Conservation (phyloP, 2,888 invertebrate species). For the Cataglyphis livida region DNA sequence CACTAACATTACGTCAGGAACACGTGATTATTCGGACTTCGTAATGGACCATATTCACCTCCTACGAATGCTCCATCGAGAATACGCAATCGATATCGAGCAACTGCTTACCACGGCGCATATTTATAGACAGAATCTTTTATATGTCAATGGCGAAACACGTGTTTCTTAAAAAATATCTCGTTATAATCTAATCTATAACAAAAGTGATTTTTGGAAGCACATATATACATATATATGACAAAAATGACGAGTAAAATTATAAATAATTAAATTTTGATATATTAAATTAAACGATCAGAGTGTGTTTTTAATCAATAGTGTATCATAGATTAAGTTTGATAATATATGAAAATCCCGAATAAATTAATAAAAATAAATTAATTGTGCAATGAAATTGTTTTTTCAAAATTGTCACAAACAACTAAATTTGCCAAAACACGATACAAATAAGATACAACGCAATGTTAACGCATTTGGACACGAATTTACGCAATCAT, state of each 20-base stretch:
- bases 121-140: slow-evolving; percentile 26
- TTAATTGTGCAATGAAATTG: neutral
- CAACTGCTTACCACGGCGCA: slow-evolving; percentile 43
- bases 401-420: neutral
- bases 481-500: neutral
- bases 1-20: slow-evolving; percentile 62
- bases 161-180: neutral
- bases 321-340: neutral
- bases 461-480: neutral
- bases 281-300: neutral
- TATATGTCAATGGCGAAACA: neutral
- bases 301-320: neutral
- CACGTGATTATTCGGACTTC: slow-evolving; percentile 62
- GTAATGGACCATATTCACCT: slow-evolving; percentile 69
- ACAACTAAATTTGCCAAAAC: neutral
- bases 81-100: slow-evolving; percentile 50
- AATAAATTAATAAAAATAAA: neutral
- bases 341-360: neutral
- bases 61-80: slow-evolving; percentile 58
- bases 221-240: neutral
- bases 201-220: neutral
- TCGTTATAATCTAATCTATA: neutral
- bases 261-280: slow-evolving; percentile 1
- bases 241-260: neutral
- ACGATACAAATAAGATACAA: neutral